Base-by-base conservation (phyloP, 2,888 invertebrate species). In the Leucozona laternaria region DNA sequence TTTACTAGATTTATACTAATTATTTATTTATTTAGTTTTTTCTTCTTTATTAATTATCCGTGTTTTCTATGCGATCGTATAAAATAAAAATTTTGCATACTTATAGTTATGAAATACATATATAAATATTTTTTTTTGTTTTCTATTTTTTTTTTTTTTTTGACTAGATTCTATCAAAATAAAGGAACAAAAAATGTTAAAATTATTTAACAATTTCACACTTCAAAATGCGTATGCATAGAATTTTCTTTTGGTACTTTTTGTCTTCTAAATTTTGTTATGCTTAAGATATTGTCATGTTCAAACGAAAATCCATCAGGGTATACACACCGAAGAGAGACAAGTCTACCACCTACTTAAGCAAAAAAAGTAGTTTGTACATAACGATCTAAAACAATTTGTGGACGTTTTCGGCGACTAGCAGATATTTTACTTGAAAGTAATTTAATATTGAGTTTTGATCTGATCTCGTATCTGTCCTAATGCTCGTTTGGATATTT, bases 131-230 rank as follows among this genome's bases (percentile, higher is more conserved):
- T 48, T 48, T 48, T 28, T 28, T 60, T 40, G 0, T 45, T 45
- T 62, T 43, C n/a, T 37, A 20, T 64, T 10, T 64, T 40, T 43
- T 62, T 75, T 64, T 10, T 64, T 40, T 43, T 62, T 75, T 60
- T 77, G 80, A 85, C 80, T 85, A 85, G 80, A 85, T 75, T 64
- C 22, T 45, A 62, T 64, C 4, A 62, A 77, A 82, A 66, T 62
- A 76, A 80, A 77, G 76, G 76, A 85, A 85, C 79, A 40, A 77
- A 68, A 76, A 57, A 25, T 70, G 45, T 48, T 71, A 48, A 57
- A 22, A 64, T 22, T 40, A 66, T 73, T 53, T 60, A 76, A 71
- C 43, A 79, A 70, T 45, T 66, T 76, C 50, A 76, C 76, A 53
- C 53, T 40, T 45, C 15, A 75, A 75, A 37, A 45, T 43, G 45